A percentile compares a stretch with the other conserved stretches of the same genome.
Evolutionary conservation across 2,888 invertebrate genomes (phyloP).

Genomic region (Lasiommata megera): DNA sequence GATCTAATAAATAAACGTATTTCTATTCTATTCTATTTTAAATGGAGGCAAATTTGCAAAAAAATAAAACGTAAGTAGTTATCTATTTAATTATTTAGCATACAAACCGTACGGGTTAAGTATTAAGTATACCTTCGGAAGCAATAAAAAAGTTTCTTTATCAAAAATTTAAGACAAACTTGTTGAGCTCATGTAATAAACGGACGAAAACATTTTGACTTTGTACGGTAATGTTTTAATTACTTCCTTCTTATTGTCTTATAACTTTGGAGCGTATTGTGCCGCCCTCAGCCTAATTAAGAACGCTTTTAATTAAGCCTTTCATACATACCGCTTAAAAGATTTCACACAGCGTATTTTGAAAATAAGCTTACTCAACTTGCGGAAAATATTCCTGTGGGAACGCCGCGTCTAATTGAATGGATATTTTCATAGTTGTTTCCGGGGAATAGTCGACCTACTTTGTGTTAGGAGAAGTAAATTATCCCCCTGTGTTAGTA

Average conservation of each 20-base stretch:
- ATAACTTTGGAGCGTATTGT: conserved; percentile 53
- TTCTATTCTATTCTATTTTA: no score
- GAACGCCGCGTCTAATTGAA: conserved; percentile 3
- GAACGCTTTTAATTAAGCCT: conserved; percentile 60
- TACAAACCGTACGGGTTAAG: background rate
- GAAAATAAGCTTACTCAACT: conserved; percentile 18
- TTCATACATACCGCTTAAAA: conserved; percentile 42
- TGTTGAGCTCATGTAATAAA: conserved; percentile 52
- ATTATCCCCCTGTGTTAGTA: background rate
- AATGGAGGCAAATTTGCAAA: no score
- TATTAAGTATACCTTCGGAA: background rate
- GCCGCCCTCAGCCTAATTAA: conserved; percentile 55
- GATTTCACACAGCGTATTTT: conserved; percentile 32
- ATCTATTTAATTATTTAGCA: background rate
- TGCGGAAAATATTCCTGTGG: background rate
- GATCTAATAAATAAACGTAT: no score
- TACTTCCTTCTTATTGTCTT: conserved; percentile 61
- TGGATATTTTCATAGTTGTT: background rate
- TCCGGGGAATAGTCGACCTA: background rate
- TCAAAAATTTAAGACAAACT: conserved; percentile 46
- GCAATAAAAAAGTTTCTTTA: conserved; percentile 12
- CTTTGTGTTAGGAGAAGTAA: background rate
- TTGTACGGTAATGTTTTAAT: conserved; percentile 67
- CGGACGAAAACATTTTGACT: conserved; percentile 52
- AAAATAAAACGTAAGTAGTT: no score